phyloP scores from a whole-genome alignment of 92 coral and sea anemone genomes.

The Porites rus region DNA sequence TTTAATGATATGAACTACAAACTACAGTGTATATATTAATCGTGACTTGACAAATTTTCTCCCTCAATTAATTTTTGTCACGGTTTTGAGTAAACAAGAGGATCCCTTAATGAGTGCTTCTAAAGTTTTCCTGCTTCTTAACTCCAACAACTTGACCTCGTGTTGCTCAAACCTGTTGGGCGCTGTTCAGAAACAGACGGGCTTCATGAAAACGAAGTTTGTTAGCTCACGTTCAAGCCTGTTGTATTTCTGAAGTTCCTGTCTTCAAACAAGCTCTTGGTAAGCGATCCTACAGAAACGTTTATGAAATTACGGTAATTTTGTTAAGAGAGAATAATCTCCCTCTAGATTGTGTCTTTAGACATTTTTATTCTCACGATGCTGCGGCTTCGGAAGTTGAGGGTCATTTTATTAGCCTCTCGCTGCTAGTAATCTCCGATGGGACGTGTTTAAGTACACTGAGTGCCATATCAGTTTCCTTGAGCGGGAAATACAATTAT shows the following conservation, averaged over 20 bases:
- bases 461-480: not conserved
- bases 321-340: too few species aligned
- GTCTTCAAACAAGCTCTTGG: too few species aligned
- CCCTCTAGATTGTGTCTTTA: not conserved
- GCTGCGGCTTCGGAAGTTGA: not conserved
- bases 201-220: too few species aligned
- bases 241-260: too few species aligned
- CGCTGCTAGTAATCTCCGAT: not conserved
- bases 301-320: too few species aligned
- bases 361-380: not conserved
- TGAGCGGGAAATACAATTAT: not conserved
- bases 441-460: not conserved
- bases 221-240: too few species aligned
- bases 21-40: not conserved
- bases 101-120: not conserved
- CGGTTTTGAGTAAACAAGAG: not conserved
- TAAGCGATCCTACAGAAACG: too few species aligned
- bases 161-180: too few species aligned
- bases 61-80: not conserved
- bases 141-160: not conserved
- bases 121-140: not conserved
- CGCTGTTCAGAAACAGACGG: too few species aligned
- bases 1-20: too few species aligned
- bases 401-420: not conserved
- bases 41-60: not conserved